A percentile compares a stretch with the other conserved stretches of the same genome.
Conservation (phyloP, 2,797 vertebrate species). For the Atherinosoma microstoma region DNA sequence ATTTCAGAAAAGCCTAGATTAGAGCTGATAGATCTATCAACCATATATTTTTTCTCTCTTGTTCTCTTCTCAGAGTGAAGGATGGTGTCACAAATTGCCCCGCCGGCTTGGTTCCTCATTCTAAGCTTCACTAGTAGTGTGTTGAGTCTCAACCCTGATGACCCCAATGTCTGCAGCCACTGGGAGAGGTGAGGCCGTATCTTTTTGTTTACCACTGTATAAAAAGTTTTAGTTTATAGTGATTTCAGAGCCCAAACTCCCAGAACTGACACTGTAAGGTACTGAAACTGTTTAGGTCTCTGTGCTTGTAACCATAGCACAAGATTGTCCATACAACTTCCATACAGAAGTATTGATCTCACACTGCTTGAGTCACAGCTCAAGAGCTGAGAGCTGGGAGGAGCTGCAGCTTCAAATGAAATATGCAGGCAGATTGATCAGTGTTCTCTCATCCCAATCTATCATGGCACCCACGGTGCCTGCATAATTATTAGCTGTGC, state of each 20-base stretch:
- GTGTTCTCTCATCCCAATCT: conserved; percentile 91
- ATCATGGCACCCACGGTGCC: conserved; percentile 83
- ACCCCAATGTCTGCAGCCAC: conserved; percentile 98
- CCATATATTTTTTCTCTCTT: conserved; percentile 12
- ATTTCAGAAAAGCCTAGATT: conserved; percentile 2
- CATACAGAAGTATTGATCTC: conserved; percentile 76
- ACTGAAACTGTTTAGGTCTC: conserved; percentile 23
- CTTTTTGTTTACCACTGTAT: conserved; percentile 7
- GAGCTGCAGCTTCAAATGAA: conserved; percentile 91
- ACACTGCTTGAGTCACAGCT: conserved; percentile 61
- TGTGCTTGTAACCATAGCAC: conserved; percentile 58
- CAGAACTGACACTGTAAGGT: conserved; percentile 12
- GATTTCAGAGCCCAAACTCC: conserved; percentile 9
- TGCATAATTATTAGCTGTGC: conserved; percentile 85
- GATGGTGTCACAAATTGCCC: conserved; percentile 81
- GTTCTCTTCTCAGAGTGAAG: conserved; percentile 57
- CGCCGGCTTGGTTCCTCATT: conserved; percentile 78
- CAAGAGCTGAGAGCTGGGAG: conserved; percentile 83
- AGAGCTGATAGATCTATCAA: background rate
- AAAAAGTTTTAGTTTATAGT: conserved; percentile 17
- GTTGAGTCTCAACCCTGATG: conserved; percentile 92
- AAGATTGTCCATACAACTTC: conserved; percentile 69
- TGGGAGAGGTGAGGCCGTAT: conserved; percentile 86
- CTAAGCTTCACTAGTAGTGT: conserved; percentile 78
- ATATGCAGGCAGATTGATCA: conserved; percentile 91